Evolutionary conservation across 2,113 vertebrate genomes (phyloP), one percentile per base, ranked within the genome.

Genomic region (Semnopithecus entellus): DNA sequence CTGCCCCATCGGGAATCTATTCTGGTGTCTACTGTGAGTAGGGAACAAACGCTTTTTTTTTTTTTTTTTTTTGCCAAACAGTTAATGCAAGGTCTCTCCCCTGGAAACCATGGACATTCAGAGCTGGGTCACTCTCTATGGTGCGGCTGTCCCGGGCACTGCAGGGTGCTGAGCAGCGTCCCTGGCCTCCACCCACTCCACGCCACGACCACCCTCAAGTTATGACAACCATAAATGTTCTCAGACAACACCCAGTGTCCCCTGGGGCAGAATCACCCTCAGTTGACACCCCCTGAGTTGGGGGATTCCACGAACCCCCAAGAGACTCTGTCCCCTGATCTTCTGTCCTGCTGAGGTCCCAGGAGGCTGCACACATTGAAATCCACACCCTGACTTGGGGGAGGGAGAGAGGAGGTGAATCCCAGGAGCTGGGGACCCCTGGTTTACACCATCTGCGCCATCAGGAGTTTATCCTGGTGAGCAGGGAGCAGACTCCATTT

Each of bases 391-490:
- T 68, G 16, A 68, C 32, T 32, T 12, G 64, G 30, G 3, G 2
- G 61, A 64, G 61, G 61, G 76, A 32, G 16, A 35, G 17, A 50
- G 48, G 8, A 22, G 32, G 32, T 48, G 11, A 22, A 35, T n/a
- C 18, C 17, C 78, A 52, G 18, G 48, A n/a, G 30, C 48, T 80
- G 70, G 48, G 72, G 72, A 2, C 23, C 10, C 38, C 72, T 25
- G 10, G 38, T 43, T 38, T 13, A 64, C 5, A n/a, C 10, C 1
- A 0, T 76, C 76, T 68, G 40, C 38, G 30, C 32, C 10, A 38
- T 0, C 1, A 1, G 20, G 43, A 10, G 11, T 2, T 22, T 40
- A 25, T 8, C 38, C 40, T 57, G 50, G 18, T 17, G 16, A 64
- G 38, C 70, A 66, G 30, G 48, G 11, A 85, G 52, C 8, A 2